Base-by-base conservation (phyloP, 1,140 invertebrate genomes). In the Sarcophaga bullata region DNA sequence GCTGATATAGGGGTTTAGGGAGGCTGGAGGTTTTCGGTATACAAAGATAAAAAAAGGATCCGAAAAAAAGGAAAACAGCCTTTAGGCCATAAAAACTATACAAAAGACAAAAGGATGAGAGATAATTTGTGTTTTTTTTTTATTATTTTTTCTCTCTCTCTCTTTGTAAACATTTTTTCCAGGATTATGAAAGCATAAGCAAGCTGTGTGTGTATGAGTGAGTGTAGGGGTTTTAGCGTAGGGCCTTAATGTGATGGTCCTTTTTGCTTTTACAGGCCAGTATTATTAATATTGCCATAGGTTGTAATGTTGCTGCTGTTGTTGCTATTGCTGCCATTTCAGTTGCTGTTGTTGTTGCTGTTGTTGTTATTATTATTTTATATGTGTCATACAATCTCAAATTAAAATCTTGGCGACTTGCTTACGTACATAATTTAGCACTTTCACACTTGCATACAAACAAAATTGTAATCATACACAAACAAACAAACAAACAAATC, bases 371-470 rank as follows among this genome's bases (percentile, higher is more conserved):
- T 68, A 68, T 68, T 68, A 68, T 68, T 68, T 78, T 78, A 50
- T 78, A 78, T 52, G 75, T 78, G 48, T 50, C 75, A 50, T 78
- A 46, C 75, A 19, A 78, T 78, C 75, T 50, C 49, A 78, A 78
- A 78, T 78, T 78, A 78, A 78, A 78, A 78, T 78, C 75, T 78
- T 78, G 75, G 48, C 75, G 49, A 78, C 75, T 78, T 78, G 75
- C 75, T 78, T 78, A 78, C 75, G 75, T 78, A 78, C 75, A 78
- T 78, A 78, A 78, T 78, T 78, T 78, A 78, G 49, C 75, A 78
- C 75, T 78, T 78, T 78, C 75, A 78, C 48, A 19, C 75, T 50
- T 19, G 50, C n/a, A 78, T 78, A 25, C 48, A 50, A 10, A 50
- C 49, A 52, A 19, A 68, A 8, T 2, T 68, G 19, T 25, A 19